phyloP scores from a whole-genome alignment of 2,113 vertebrate species.

The Anoplopoma fimbria region DNA sequence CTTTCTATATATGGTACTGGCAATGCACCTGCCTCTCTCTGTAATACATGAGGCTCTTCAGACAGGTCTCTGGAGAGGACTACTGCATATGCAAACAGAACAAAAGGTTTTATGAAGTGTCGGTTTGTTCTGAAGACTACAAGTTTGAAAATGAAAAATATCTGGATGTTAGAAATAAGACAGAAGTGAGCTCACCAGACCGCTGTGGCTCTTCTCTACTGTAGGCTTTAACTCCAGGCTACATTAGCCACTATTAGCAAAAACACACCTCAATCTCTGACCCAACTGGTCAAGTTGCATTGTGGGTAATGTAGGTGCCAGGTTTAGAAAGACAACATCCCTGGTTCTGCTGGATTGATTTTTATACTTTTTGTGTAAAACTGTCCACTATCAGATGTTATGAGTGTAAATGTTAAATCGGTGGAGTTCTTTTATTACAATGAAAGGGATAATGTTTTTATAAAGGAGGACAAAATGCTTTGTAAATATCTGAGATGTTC shows the following conservation, averaged over 20 bases:
- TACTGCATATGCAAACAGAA: too few species aligned
- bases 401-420: too few species aligned
- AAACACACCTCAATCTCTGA: not conserved
- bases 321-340: not conserved
- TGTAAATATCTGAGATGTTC: conserved; percentile 49
- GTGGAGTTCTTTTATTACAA: not conserved
- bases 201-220: not conserved
- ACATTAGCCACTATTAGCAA: not conserved
- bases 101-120: not conserved
- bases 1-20: conserved; percentile 36
- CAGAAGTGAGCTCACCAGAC: not conserved
- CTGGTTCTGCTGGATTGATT: not conserved
- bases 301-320: not conserved
- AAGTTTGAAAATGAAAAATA: not conserved
- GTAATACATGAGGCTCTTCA: conserved; percentile 2
- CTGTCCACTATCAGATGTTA: too few species aligned
- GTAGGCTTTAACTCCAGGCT: not conserved
- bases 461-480: conserved; percentile 2
- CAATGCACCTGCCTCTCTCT: not conserved
- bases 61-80: not conserved
- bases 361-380: not conserved
- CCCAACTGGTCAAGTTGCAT: not conserved
- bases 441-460: conserved; percentile 14
- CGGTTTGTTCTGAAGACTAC: not conserved
- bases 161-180: not conserved